Conservation (phyloP, 2,113 vertebrate genomes). For the Myiopsitta monachus region DNA sequence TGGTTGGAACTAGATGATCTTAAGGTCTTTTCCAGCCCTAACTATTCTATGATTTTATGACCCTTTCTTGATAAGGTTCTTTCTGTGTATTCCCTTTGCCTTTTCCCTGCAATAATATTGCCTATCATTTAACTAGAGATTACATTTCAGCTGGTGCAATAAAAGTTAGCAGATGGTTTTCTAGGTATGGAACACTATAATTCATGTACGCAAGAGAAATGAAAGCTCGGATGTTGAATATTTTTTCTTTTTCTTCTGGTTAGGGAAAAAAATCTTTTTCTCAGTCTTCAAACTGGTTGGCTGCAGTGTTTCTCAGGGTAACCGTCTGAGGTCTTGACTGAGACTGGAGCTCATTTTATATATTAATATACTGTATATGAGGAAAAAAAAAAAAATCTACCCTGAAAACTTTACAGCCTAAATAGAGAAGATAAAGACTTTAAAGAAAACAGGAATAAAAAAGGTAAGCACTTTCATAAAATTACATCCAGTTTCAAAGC, state of each 20-base stretch:
- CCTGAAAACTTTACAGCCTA: background rate
- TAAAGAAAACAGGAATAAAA: background rate
- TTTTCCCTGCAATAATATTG: background rate
- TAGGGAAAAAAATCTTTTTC: background rate
- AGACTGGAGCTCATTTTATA: background rate
- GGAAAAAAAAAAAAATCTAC: background rate
- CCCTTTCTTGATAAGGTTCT: background rate
- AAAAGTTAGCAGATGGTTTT: background rate
- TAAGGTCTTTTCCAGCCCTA: no score
- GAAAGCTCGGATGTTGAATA: background rate
- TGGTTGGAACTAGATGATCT: no score
- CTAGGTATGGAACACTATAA: background rate
- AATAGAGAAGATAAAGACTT: background rate
- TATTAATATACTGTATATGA: background rate
- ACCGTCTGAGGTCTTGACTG: background rate
- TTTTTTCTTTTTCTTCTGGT: background rate
- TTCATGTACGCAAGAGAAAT: background rate
- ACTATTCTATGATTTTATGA: no score
- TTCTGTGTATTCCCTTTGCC: background rate
- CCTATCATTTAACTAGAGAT: background rate
- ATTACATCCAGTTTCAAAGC: background rate
- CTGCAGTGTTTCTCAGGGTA: background rate
- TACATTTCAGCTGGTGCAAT: background rate
- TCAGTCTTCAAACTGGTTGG: background rate
- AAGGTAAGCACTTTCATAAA: background rate